These are phyloP conservation scores for Peromyscus eremicus DNA, from an alignment of 2,797 vertebrate species.

Conservation along the genomic window DNA sequence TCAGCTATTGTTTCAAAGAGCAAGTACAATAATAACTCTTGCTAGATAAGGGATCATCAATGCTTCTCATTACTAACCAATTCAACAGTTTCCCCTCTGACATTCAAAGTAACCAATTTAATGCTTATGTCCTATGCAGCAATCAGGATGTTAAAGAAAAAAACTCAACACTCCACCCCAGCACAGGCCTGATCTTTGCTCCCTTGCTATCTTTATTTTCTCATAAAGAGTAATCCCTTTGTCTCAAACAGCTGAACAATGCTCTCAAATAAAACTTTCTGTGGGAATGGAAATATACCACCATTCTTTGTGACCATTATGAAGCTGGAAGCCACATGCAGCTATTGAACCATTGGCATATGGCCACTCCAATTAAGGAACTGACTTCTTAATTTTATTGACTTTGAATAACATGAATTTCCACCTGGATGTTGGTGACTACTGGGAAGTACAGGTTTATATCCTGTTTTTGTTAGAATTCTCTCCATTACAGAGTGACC, in stretches of 20 bases:
- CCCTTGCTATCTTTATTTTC: not conserved
- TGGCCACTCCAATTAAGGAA: not conserved
- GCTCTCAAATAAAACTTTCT: not conserved
- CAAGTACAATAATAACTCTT: not conserved
- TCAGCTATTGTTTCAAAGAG: not conserved
- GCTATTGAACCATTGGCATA: not conserved
- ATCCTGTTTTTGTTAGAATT: not conserved
- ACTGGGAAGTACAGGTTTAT: not conserved
- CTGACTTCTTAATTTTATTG: slow-evolving; percentile 20
- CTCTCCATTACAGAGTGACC: not conserved
- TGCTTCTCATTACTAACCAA: not conserved
- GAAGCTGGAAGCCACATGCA: not conserved
- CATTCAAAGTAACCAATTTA: not conserved
- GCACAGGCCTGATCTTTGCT: not conserved
- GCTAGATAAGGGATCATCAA: not conserved
- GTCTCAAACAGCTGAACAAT: not conserved
- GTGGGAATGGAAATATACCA: not conserved
- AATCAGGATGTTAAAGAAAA: not conserved
- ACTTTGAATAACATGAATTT: not conserved
- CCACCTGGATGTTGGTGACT: not conserved
- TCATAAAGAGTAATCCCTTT: not conserved
- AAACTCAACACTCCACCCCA: not conserved
- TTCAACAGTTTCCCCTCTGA: not conserved
- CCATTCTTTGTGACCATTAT: not conserved
- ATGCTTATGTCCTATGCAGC: not conserved